Percentiles rank a stretch among this genome's conserved stretches.
These are phyloP conservation scores for Tinea semifulvella DNA, from an alignment of 2,888 invertebrate genomes.

Conservation along the genomic window DNA sequence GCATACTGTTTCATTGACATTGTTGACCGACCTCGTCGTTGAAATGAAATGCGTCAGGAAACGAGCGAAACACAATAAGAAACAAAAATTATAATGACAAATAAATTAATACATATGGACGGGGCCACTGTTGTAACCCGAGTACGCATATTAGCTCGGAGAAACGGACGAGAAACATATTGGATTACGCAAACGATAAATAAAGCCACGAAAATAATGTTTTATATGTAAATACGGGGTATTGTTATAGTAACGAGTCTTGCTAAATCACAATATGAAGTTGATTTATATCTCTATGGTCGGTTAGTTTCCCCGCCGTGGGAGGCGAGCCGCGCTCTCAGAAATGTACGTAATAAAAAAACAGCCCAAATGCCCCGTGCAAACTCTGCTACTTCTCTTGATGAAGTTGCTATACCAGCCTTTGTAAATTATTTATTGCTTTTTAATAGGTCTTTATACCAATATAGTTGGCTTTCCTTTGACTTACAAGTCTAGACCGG, in stretches of 20 bases:
- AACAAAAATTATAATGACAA: constrained; percentile 27
- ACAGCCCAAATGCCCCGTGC: constrained; percentile 28
- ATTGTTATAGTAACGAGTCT: constrained; percentile 72
- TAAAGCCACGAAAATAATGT: constrained; percentile 53
- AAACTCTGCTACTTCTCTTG: neutral
- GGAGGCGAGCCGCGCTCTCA: constrained; percentile 31
- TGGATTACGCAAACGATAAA: constrained; percentile 45
- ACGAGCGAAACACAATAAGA: constrained; percentile 16
- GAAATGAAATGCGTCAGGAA: constrained; percentile 10
- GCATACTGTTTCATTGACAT: no score
- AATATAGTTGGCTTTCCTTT: no score
- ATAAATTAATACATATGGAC: constrained; percentile 37
- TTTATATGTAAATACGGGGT: constrained; percentile 67
- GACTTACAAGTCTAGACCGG: no score
- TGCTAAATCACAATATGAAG: constrained; percentile 69
- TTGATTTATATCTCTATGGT: constrained; percentile 66
- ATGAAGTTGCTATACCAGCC: neutral
- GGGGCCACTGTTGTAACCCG: constrained; percentile 29
- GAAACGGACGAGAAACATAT: constrained; percentile 31
- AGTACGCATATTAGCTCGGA: constrained; percentile 30
- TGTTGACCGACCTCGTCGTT: neutral
- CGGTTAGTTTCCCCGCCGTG: constrained; percentile 50
- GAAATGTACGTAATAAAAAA: constrained; percentile 38
- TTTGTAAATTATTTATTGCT: constrained; percentile 1
- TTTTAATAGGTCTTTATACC: no score